phyloP scores from a whole-genome alignment of 2,888 invertebrate genomes.

The Elegia similella region DNA sequence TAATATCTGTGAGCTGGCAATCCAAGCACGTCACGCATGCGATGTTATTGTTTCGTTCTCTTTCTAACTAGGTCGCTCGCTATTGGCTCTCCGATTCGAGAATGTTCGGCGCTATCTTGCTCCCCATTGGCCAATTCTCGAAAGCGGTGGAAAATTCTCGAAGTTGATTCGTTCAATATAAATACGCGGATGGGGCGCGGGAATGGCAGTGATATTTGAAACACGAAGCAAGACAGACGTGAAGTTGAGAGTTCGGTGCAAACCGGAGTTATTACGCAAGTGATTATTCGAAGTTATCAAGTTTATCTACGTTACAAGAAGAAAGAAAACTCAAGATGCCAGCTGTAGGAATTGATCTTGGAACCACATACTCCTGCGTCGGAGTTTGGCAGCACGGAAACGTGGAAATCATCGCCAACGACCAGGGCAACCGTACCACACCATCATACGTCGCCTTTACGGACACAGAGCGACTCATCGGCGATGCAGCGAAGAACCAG shows the following conservation, averaged over 20 bases:
- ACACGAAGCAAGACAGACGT: slow-evolving; percentile 49
- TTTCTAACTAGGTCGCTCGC: slow-evolving; percentile 28
- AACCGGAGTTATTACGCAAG: slow-evolving; percentile 41
- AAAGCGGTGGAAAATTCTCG: slow-evolving; percentile 46
- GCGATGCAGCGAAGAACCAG: slow-evolving; percentile 87
- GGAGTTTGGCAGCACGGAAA: slow-evolving; percentile 84
- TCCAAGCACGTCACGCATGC: slow-evolving; percentile 21
- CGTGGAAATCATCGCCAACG: slow-evolving; percentile 87
- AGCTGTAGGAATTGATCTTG: slow-evolving; percentile 80
- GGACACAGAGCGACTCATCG: slow-evolving; percentile 85
- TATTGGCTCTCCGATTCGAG: slow-evolving; percentile 50
- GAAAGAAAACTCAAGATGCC: slow-evolving; percentile 56
- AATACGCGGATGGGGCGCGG: slow-evolving; percentile 46
- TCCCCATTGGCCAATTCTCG: slow-evolving; percentile 48
- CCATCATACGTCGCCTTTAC: slow-evolving; percentile 89
- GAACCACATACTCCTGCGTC: slow-evolving; percentile 81
- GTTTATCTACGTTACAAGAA: slow-evolving; percentile 20
- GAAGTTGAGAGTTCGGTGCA: slow-evolving; percentile 44
- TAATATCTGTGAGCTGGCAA: slow-evolving; percentile 15
- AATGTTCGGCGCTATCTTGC: slow-evolving; percentile 36
- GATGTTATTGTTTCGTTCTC: slow-evolving; percentile 23
- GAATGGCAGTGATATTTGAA: slow-evolving; percentile 60
- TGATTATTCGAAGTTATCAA: slow-evolving; percentile 20
- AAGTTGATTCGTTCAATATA: slow-evolving; percentile 51
- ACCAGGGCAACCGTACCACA: slow-evolving; percentile 87